Evolutionary conservation across 2,797 vertebrate species (phyloP).

Genomic region (Limosa lapponica): DNA sequence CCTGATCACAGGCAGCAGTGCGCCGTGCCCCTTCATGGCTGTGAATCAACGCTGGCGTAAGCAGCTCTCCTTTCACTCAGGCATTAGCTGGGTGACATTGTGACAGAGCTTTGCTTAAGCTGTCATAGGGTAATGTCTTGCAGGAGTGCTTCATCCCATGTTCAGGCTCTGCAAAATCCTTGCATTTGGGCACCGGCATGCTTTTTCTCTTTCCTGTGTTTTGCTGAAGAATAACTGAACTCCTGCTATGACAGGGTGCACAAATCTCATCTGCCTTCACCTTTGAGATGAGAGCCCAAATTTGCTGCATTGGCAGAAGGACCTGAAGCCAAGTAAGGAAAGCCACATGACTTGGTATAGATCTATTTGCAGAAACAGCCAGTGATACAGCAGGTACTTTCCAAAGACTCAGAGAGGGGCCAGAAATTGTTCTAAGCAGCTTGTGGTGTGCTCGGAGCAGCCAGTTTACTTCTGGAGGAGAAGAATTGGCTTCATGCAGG

Average conservation of each 20-base stretch:
- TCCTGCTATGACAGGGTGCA: neutral
- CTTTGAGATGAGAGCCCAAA: neutral
- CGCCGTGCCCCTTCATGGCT: fast-evolving
- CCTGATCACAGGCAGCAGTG: neutral
- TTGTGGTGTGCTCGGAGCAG: neutral
- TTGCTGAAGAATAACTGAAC: neutral
- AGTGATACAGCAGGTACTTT: constrained; percentile 38
- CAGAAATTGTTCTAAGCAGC: neutral
- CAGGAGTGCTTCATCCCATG: neutral
- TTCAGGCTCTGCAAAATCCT: neutral
- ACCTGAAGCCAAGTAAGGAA: neutral
- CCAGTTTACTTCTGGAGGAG: neutral
- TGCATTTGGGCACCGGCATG: neutral
- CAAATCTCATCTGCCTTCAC: neutral
- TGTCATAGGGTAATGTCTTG: neutral
- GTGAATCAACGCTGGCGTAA: neutral
- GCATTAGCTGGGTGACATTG: neutral
- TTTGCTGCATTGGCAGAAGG: neutral
- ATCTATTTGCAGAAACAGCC: constrained; percentile 18
- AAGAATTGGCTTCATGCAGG: neutral
- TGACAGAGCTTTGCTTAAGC: neutral
- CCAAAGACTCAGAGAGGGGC: neutral
- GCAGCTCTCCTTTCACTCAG: neutral
- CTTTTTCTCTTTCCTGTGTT: neutral
- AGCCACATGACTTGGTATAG: neutral